Base-by-base conservation (phyloP, 2,888 invertebrate genomes). In the Caenorhabditis imperialis region DNA sequence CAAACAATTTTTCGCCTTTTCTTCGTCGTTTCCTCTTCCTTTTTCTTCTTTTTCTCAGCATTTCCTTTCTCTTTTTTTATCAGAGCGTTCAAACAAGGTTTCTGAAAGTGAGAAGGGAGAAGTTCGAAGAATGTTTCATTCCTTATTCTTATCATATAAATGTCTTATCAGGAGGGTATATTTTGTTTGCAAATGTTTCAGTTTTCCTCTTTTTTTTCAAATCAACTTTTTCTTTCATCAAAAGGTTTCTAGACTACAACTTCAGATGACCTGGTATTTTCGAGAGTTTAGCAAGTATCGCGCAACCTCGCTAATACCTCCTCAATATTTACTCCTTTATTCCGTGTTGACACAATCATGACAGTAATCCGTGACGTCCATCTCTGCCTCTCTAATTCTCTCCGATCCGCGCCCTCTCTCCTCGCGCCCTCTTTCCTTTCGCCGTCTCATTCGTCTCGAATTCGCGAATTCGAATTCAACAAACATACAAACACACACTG, bases 281-380 rank as follows among this genome's bases (percentile, higher is more conserved):
- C n/a, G n/a, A n/a, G n/a, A n/a, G n/a, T n/a, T n/a, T n/a, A n/a
- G n/a, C n/a, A n/a, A n/a, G n/a, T n/a, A n/a, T n/a, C n/a, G n/a
- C 27, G 22, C 18, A 18, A 20, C 10, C 18, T 14, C 40, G 25
- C 23, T 53, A 25, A 40, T 54, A 54, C 42, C 18, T 44, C n/a
- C 44, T 37, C 45, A n/a, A n/a, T 44, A 45, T 57, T 45, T 57
- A 45, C 57, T 23, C 22, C 44, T 12, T 30, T 38, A 20, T 54
- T 30, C n/a, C n/a, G n/a, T 63, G 40, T 63, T 63, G 38, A 63
- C 63, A 54, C 63, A 63, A 54, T 54, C 47, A 63, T 63, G 54
- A 63, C 63, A 63, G 63, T 63, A 63, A 63, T 63, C 63, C 63
- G 51, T 63, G 62, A 63, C 62, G 62, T 63, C 47, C 42, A 47